These are phyloP conservation scores for Halichoerus grypus DNA, from an alignment of 2,113 vertebrate species.

Conservation along the genomic window DNA sequence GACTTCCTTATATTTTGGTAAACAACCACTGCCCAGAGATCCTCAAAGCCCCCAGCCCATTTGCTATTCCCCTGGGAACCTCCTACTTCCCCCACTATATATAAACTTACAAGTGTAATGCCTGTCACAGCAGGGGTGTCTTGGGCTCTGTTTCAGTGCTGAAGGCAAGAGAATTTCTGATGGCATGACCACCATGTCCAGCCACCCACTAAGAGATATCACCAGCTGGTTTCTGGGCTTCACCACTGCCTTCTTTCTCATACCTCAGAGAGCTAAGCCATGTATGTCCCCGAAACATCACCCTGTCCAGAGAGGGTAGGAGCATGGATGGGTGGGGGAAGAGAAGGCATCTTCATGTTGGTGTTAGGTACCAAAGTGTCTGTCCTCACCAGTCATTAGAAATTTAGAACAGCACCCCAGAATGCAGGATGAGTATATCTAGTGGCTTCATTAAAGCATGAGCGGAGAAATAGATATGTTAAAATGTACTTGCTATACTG, in stretches of 20 bases:
- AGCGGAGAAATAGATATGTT: not conserved
- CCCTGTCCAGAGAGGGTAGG: not conserved
- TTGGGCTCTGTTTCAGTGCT: not conserved
- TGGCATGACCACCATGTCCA: too few relatives aligned
- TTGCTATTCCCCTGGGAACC: not conserved
- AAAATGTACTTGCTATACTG: not conserved
- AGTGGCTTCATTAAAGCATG: not conserved
- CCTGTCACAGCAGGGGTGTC: not conserved
- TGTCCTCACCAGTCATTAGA: not conserved
- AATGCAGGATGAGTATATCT: not conserved
- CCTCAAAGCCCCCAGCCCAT: accelerated
- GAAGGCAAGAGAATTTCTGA: not conserved
- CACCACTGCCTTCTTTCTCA: not conserved
- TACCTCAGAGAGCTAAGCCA: not conserved
- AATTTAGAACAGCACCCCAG: not conserved
- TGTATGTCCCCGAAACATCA: accelerated
- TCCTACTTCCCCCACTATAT: not conserved
- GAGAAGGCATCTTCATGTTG: not conserved
- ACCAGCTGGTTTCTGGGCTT: not conserved
- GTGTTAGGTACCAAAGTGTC: not conserved
- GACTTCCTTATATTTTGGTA: not conserved
- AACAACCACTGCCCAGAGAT: not conserved
- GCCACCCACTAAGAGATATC: accelerated
- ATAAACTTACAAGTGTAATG: not conserved
- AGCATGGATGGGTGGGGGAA: accelerated